A percentile compares a stretch with the other conserved stretches of the same genome.
These are phyloP conservation scores for Amphipyra tragopoginis DNA, from an alignment of 2,888 invertebrate species.

Conservation along the genomic window DNA sequence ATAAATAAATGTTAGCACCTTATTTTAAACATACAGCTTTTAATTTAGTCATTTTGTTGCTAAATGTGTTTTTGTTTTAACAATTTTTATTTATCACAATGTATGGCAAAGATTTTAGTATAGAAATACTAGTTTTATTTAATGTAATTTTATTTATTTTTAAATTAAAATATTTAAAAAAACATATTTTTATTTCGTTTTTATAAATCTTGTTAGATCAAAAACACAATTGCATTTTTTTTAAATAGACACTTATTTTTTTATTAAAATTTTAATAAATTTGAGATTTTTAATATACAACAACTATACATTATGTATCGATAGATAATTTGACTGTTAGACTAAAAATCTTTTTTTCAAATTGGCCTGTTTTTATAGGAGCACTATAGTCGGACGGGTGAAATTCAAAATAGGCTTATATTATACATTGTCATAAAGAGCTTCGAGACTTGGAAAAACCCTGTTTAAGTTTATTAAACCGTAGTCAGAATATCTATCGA, in stretches of 20 bases:
- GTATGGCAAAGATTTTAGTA: not conserved
- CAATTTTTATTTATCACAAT: not conserved
- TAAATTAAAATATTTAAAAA: not conserved
- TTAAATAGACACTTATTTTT: slow-evolving; percentile 28
- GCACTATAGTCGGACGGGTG: slow-evolving; percentile 11
- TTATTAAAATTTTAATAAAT: slow-evolving; percentile 24
- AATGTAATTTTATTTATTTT: too few relatives aligned
- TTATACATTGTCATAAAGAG: too few relatives aligned
- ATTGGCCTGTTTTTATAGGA: slow-evolving; percentile 5
- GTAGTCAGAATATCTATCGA: slow-evolving; percentile 31
- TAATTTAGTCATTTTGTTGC: slow-evolving; percentile 13
- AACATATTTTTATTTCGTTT: too few relatives aligned
- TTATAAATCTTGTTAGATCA: slow-evolving; percentile 24
- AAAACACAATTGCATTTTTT: slow-evolving; percentile 30
- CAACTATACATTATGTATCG: slow-evolving; percentile 17
- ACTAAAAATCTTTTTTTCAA: not conserved
- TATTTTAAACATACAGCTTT: slow-evolving; percentile 26
- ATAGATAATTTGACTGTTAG: slow-evolving; percentile 27
- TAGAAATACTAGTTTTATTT: too few relatives aligned
- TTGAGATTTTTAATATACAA: slow-evolving; percentile 47
- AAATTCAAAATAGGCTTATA: too few relatives aligned
- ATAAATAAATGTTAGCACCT: slow-evolving; percentile 58
- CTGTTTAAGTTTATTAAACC: not conserved
- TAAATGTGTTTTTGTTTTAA: slow-evolving; percentile 28
- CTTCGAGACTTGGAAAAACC: too few relatives aligned